Evolutionary conservation across 2,888 invertebrate species (phyloP).

Genomic region (Lasioglossum villosulum): DNA sequence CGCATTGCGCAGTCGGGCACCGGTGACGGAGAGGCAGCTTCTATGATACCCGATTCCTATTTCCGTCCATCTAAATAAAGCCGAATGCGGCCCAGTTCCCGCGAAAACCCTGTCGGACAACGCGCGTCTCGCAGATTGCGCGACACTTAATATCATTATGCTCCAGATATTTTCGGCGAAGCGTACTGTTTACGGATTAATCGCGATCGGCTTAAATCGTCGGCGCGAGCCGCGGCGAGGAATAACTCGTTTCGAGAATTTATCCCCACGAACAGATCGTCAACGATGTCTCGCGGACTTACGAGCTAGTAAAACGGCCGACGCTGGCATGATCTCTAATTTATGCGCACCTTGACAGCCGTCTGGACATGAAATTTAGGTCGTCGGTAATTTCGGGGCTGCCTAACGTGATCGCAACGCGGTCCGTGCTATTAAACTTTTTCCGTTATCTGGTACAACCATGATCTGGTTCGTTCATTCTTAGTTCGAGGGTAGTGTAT

Average conservation of each 20-base stretch:
- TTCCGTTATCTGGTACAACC: neutral
- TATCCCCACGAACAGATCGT: neutral
- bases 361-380: conserved; percentile 70
- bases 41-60: conserved; percentile 74
- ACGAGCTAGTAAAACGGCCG: conserved; percentile 25
- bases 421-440: conserved; percentile 49
- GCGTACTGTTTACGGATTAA: conserved; percentile 16
- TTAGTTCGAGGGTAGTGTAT: neutral
- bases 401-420: conserved; percentile 69
- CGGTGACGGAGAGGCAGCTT: conserved; percentile 52
- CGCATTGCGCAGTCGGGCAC: conserved; percentile 61
- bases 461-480: neutral
- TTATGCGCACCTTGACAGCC: conserved; percentile 73
- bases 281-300: conserved; percentile 9
- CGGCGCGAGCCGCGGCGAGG: neutral
- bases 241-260: neutral
- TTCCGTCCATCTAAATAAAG: conserved; percentile 82
- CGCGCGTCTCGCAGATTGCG: conserved; percentile 63
- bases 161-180: conserved; percentile 71
- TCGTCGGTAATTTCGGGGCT: conserved; percentile 69
- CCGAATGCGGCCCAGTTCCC: conserved; percentile 80
- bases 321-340: conserved; percentile 48
- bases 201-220: neutral
- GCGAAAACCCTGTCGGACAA: conserved; percentile 72
- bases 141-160: conserved; percentile 74